Percentiles rank a stretch among this genome's conserved stretches.
Evolutionary conservation across 2,888 invertebrate species (phyloP).

Genomic region (Mesorhabditis belari): DNA sequence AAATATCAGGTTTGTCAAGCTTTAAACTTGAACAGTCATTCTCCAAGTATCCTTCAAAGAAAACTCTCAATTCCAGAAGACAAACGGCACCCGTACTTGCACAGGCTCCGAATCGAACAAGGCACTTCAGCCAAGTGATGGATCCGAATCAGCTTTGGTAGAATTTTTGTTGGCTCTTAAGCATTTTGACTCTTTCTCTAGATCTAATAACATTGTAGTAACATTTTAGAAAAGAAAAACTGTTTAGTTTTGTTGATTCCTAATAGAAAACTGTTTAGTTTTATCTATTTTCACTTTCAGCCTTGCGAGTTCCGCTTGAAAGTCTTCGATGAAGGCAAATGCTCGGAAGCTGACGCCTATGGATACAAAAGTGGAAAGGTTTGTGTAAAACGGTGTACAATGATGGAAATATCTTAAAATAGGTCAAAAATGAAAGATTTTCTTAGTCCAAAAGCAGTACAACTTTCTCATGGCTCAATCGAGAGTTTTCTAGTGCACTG

Average conservation of each 20-base stretch:
- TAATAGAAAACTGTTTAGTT: neutral
- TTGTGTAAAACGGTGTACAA: neutral
- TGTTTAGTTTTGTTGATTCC: neutral
- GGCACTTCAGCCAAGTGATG: no score
- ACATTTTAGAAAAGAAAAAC: no score
- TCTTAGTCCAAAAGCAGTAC: no score
- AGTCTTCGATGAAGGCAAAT: conserved; percentile 29
- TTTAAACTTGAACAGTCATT: neutral
- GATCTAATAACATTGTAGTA: no score
- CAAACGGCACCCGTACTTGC: conserved; percentile 40
- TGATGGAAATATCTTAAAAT: neutral
- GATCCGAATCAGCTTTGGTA: neutral
- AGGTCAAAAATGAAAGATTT: neutral
- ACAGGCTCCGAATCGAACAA: no score
- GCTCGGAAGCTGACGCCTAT: conserved; percentile 60
- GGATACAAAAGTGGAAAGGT: conserved; percentile 70
- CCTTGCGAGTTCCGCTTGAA: conserved; percentile 45
- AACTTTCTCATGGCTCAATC: no score
- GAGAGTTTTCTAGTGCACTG: no score
- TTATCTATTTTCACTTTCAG: conserved; percentile 9
- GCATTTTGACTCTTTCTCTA: neutral
- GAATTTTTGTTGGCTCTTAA: neutral
- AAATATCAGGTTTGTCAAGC: conserved; percentile 32
- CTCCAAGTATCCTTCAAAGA: neutral
- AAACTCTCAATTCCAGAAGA: conserved; percentile 6